A percentile compares a stretch with the other conserved stretches of the same genome.
Conservation (phyloP, 2,797 vertebrate species). For the Myiothlypis chrysogaster region DNA sequence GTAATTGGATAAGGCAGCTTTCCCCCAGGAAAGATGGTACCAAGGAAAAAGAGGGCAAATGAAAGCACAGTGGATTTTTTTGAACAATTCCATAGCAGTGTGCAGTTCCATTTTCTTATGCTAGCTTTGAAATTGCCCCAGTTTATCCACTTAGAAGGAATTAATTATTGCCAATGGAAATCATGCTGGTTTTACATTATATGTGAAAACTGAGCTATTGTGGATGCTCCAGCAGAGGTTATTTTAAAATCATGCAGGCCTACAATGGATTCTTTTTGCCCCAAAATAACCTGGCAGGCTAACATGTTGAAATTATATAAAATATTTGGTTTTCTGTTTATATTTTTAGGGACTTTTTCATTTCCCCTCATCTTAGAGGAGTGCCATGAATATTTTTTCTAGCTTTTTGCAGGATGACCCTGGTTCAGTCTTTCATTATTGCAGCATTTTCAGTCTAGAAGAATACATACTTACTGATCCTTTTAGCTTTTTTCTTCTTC, state of each 20-base stretch:
- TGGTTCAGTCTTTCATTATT: background rate
- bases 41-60: background rate
- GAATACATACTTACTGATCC: background rate
- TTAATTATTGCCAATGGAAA: background rate
- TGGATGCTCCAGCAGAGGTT: background rate
- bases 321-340: background rate
- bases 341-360: background rate
- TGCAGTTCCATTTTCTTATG: background rate
- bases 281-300: background rate
- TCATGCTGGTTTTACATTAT: background rate
- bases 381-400: background rate
- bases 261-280: background rate
- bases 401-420: background rate
- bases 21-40: background rate
- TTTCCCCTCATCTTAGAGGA: background rate
- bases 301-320: fast-evolving
- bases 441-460: background rate
- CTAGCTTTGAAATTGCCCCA: background rate
- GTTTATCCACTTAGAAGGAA: background rate
- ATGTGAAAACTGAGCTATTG: background rate
- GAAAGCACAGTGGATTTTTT: background rate
- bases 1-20: background rate
- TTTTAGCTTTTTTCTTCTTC: background rate
- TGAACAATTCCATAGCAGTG: background rate
- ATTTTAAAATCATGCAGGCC: background rate